These are phyloP conservation scores for Athalia cordata DNA, from an alignment of 2,888 invertebrate species.

Conservation along the genomic window DNA sequence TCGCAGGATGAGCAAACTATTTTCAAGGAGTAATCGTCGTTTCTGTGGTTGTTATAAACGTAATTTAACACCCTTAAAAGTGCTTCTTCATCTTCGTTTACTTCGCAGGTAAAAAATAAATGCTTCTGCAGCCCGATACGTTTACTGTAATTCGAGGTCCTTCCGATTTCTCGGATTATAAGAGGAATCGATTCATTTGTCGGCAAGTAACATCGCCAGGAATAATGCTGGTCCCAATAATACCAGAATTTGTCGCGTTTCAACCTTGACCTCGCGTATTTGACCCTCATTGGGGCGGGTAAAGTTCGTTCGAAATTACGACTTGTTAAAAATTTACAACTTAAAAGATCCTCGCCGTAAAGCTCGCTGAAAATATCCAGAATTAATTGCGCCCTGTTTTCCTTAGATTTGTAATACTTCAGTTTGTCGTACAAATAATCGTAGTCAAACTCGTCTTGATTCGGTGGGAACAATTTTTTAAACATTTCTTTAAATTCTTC, in stretches of 20 bases:
- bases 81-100: conserved; percentile 63
- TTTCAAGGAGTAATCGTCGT: conserved; percentile 59
- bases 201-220: conserved; percentile 64
- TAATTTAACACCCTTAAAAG: conserved; percentile 61
- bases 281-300: conserved; percentile 57
- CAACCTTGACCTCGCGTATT: conserved; percentile 58
- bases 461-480: conserved; percentile 54
- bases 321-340: conserved; percentile 50
- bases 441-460: conserved; percentile 46
- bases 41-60: conserved; percentile 61
- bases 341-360: conserved; percentile 56
- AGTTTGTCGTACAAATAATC: too few relatives aligned
- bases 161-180: conserved; percentile 58
- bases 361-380: conserved; percentile 54
- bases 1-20: conserved; percentile 53
- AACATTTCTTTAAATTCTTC: conserved; percentile 59
- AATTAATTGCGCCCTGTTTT: conserved; percentile 53
- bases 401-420: not conserved
- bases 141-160: conserved; percentile 43
- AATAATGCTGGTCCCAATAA: not conserved
- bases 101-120: conserved; percentile 63
- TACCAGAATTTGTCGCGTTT: conserved; percentile 44
- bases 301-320: conserved; percentile 55
- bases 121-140: conserved; percentile 55
- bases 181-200: conserved; percentile 55